Evolutionary conservation across 2,113 vertebrate species (phyloP).

Genomic region (Anser cygnoides): DNA sequence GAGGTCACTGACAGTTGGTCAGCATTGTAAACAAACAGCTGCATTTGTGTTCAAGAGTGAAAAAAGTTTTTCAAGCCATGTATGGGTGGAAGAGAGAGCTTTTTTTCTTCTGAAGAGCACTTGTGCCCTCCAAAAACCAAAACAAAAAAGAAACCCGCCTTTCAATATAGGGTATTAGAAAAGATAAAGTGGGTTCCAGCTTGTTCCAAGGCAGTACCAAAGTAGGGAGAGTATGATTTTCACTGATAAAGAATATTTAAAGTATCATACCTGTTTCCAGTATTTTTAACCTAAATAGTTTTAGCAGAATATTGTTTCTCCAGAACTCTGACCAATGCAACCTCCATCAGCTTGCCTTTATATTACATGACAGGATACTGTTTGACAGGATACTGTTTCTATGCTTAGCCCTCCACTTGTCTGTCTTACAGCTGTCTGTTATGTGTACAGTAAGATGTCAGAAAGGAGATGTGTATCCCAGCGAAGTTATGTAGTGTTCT

Average conservation of each 20-base stretch:
- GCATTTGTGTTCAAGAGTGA: fast-evolving
- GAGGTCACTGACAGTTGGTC: no score
- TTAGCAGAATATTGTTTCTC: neutral
- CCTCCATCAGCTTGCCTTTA: neutral
- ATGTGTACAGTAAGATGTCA: no score
- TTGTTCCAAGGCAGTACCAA: neutral
- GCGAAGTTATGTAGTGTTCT: neutral
- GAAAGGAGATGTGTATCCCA: no score
- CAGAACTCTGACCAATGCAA: neutral
- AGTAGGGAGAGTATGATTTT: neutral
- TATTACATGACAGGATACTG: neutral
- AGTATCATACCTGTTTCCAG: neutral
- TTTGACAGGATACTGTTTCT: no score
- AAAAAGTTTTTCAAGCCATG: neutral
- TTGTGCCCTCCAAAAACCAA: no score
- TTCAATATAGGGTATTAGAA: neutral
- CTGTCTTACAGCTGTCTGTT: no score
- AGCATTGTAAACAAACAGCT: neutral
- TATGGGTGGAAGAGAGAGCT: no score
- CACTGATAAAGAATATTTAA: neutral
- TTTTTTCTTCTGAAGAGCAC: no score
- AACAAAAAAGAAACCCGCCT: neutral
- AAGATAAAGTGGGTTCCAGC: neutral
- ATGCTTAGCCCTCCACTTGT: neutral
- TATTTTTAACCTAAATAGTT: neutral